These are phyloP conservation scores for Lasioglossum baleicum DNA, from an alignment of 1,140 invertebrate species.

Conservation along the genomic window DNA sequence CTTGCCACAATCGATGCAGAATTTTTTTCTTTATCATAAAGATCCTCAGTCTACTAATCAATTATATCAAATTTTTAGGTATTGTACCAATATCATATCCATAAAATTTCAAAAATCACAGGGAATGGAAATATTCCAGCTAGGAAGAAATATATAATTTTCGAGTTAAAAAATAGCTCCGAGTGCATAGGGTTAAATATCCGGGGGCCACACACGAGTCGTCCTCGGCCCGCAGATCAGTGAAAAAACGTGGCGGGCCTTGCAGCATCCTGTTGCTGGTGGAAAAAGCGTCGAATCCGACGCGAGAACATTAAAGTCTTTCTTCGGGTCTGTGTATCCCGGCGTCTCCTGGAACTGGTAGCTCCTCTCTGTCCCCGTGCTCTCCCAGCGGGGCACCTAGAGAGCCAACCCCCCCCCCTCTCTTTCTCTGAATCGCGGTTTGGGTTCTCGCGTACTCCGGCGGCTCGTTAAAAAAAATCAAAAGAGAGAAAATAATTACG, in stretches of 20 bases:
- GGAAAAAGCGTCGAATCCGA: neutral
- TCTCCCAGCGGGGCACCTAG: neutral
- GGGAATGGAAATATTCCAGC: too few species aligned
- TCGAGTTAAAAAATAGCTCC: too few species aligned
- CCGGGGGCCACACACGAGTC: neutral
- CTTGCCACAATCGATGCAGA: too few species aligned
- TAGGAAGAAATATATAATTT: too few species aligned
- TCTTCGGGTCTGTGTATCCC: slow-evolving; percentile 6
- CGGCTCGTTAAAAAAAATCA: slow-evolving; percentile 58
- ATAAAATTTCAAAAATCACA: too few species aligned
- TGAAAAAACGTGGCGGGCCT: neutral
- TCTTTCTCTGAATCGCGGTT: slow-evolving; percentile 7
- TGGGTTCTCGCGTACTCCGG: slow-evolving; percentile 15
- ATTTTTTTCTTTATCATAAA: too few species aligned
- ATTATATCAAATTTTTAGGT: too few species aligned
- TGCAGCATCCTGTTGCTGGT: slow-evolving; percentile 10
- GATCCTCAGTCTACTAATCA: too few species aligned
- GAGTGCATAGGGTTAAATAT: neutral
- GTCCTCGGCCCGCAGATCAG: neutral
- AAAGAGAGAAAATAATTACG: slow-evolving; percentile 62
- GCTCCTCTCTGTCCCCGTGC: slow-evolving; percentile 35
- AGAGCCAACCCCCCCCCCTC: neutral
- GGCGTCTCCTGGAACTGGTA: slow-evolving; percentile 39
- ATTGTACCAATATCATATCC: too few species aligned
- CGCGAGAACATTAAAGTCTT: slow-evolving; percentile 18